Evolutionary conservation across 2,797 vertebrate species (phyloP), one percentile per base, ranked within the genome.

Genomic region (Cynodonichthys magdalenae): DNA sequence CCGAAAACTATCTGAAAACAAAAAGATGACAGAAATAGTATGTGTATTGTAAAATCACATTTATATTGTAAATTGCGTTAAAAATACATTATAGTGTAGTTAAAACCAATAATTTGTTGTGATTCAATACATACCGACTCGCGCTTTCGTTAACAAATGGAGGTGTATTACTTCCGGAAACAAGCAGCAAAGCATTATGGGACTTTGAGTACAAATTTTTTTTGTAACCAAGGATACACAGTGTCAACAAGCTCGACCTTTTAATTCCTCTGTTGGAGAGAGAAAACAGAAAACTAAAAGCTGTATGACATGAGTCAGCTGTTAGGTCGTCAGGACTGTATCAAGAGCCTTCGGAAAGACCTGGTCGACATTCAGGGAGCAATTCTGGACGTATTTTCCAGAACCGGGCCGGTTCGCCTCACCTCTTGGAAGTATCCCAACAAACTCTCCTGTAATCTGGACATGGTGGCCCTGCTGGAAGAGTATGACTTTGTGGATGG

Each of bases 341-440:
- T 96, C 66, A 96, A 96, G 34, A 95, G 93, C 63, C 91, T 98
- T 50, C 86, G 92, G 29, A 93, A 83, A 75, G 92, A 99, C 84
- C 86, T 98, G 11, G 92, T 94, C 0, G 96, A 98, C 77, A 90
- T 98, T 17, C 96, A 98, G 71, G 94, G 93, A 0, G 85, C 92
- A 20, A 87, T 97, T 20, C 63, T 95, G 57, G 95, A 96, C 1
- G 95, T 98, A 0, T 91, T 95, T 66, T 96, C 96, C 0, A 88
- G 92, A 15, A 93, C 94, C 0, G 96, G 97, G 36, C 93, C 95
- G 0, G 90, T 95, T 27, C 90, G 81, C 10, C 91, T 85, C 56
- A 90, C 94, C 7, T 98, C 96, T 19, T 98, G 97, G 96, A 99
- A 97, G 82, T 98, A 96, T 76, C 97, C 96, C 0, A 94, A 98